Conservation (phyloP, 2,888 invertebrate genomes). For the Steinernema carpocapsae region DNA sequence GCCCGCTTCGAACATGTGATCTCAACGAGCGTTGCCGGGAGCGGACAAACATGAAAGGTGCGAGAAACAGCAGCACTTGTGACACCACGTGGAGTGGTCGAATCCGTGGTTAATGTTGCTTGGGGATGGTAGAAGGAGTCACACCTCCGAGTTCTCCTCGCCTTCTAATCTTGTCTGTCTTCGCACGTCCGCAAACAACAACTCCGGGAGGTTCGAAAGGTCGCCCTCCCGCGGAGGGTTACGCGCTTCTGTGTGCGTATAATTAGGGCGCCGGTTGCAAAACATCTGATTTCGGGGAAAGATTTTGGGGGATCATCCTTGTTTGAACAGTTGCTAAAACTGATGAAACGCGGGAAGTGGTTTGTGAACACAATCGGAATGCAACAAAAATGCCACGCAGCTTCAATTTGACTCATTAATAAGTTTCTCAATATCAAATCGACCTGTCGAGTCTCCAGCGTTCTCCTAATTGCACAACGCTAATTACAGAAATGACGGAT, state of each 20-base stretch:
- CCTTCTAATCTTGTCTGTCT: conserved; percentile 19
- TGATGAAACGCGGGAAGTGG: too few relatives aligned
- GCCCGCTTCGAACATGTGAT: neutral
- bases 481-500: conserved; percentile 4
- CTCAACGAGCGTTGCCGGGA: neutral
- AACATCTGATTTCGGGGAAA: too few relatives aligned
- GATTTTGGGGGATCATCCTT: too few relatives aligned
- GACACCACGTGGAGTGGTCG: neutral
- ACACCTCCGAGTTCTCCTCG: neutral
- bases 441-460: too few relatives aligned
- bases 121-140: neutral
- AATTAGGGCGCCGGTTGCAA: too few relatives aligned
- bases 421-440: too few relatives aligned
- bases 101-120: neutral
- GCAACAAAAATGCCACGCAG: too few relatives aligned
- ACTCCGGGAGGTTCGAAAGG: conserved; percentile 11
- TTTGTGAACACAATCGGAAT: too few relatives aligned
- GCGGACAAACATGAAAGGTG: neutral
- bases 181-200: conserved; percentile 24
- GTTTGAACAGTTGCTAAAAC: too few relatives aligned
- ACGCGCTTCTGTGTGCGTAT: conserved; percentile 5
- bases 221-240: neutral
- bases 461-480: neutral
- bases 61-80: neutral
- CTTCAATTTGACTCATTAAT: too few relatives aligned